Conservation (phyloP, 1,140 invertebrate genomes). For the Drosophila takahashii region DNA sequence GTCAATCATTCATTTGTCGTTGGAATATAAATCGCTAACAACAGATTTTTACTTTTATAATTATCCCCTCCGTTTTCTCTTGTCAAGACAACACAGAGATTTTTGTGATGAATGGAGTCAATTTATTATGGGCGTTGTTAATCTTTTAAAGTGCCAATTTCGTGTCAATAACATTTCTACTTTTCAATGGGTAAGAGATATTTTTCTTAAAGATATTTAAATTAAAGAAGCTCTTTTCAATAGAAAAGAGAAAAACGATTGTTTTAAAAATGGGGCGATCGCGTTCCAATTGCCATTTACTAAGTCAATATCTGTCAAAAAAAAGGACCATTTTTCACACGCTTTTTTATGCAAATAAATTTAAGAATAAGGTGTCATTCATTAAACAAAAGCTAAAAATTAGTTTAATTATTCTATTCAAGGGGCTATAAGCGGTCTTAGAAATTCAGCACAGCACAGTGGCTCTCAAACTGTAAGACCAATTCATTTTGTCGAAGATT, state of each 20-base stretch:
- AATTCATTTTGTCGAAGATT: constrained; percentile 7
- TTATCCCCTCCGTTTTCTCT: constrained; percentile 16
- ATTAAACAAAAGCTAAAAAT: not conserved
- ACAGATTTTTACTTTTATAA: constrained; percentile 4
- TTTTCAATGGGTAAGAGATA: not conserved
- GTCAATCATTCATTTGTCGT: constrained; percentile 6
- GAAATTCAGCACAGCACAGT: not conserved
- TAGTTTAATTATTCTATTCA: not conserved
- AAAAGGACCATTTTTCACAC: not conserved
- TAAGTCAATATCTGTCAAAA: constrained; percentile 2
- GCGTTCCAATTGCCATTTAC: constrained; percentile 1
- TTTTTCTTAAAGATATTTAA: not conserved
- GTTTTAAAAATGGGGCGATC: constrained; percentile 14
- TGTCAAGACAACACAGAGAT: not conserved
- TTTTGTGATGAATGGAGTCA: not conserved
- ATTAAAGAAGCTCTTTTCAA: not conserved
- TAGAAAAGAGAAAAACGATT: not conserved
- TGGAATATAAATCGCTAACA: not conserved
- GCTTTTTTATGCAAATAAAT: constrained; percentile 11
- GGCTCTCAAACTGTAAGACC: constrained; percentile 3
- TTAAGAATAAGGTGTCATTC: not conserved
- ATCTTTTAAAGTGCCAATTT: not conserved
- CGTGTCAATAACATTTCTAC: constrained; percentile 15
- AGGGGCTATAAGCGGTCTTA: not conserved
- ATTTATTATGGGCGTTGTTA: constrained; percentile 7